These are phyloP conservation scores for Drosophila cognata DNA, from an alignment of 2,888 invertebrate genomes.

Conservation along the genomic window DNA sequence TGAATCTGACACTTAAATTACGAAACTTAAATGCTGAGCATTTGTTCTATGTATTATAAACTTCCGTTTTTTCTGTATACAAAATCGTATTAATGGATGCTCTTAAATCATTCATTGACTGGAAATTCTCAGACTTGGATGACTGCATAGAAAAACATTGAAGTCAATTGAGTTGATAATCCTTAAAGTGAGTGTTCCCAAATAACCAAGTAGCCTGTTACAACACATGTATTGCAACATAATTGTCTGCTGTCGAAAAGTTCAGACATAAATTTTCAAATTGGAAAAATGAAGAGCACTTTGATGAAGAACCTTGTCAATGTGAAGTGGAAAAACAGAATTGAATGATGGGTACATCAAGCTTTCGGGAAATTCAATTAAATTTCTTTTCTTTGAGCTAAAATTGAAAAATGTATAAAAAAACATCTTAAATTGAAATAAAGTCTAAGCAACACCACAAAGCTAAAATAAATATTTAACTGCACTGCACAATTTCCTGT, in stretches of 20 bases:
- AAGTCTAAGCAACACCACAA: not conserved
- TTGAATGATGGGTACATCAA: slow-evolving; percentile 27
- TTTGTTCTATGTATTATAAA: slow-evolving; percentile 45
- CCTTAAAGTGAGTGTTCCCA: slow-evolving; percentile 28
- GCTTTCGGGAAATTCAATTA: slow-evolving; percentile 11
- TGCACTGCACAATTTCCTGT: slow-evolving; percentile 1
- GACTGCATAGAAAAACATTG: slow-evolving; percentile 27
- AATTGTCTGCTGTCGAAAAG: slow-evolving; percentile 32
- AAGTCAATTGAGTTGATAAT: slow-evolving; percentile 55
- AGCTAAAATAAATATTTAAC: slow-evolving; percentile 17
- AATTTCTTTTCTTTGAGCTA: not conserved
- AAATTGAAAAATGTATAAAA: not conserved
- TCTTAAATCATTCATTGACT: slow-evolving; percentile 21
- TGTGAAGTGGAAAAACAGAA: slow-evolving; percentile 36
- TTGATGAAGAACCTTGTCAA: slow-evolving; percentile 41
- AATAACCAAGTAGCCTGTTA: slow-evolving; percentile 25
- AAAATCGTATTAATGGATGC: slow-evolving; percentile 26
- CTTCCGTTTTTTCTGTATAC: slow-evolving; percentile 13
- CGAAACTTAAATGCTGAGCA: slow-evolving; percentile 54
- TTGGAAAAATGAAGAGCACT: slow-evolving; percentile 51
- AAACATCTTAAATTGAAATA: not conserved
- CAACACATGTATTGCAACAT: slow-evolving; percentile 42
- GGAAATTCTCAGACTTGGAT: slow-evolving; percentile 17
- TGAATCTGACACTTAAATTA: slow-evolving; percentile 51
- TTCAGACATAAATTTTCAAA: slow-evolving; percentile 37